Evolutionary conservation across 2,797 vertebrate genomes (phyloP).

Genomic region (Rhadinocentrus ornatus): DNA sequence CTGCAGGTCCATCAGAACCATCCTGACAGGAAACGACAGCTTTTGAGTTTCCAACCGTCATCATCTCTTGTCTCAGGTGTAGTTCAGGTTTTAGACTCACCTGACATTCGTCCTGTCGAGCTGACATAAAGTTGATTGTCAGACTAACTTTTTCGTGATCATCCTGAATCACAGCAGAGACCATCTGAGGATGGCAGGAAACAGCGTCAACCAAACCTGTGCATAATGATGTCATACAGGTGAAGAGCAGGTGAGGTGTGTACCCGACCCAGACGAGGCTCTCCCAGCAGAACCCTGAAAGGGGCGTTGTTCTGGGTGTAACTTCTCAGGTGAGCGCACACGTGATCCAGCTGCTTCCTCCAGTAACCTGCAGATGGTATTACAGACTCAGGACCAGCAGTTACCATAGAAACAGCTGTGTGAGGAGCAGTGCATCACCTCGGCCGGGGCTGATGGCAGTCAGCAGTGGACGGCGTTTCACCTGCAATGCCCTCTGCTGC

Average conservation of each 20-base stretch:
- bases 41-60: no score
- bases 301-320: slow-evolving; percentile 91
- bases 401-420: no score
- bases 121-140: slow-evolving; percentile 86
- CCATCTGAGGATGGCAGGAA: slow-evolving; percentile 79
- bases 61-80: no score
- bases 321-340: slow-evolving; percentile 91
- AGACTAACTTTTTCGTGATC: slow-evolving; percentile 87
- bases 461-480: slow-evolving; percentile 81
- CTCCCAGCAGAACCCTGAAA: slow-evolving; percentile 91
- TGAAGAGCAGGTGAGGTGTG: background rate
- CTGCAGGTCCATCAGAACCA: slow-evolving; percentile 48
- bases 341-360: slow-evolving; percentile 94
- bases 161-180: slow-evolving; percentile 88
- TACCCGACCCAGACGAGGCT: slow-evolving; percentile 94
- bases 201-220: background rate
- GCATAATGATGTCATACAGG: no score
- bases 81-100: background rate
- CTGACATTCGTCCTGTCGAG: slow-evolving; percentile 1
- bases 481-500: slow-evolving; percentile 75
- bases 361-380: slow-evolving; percentile 86
- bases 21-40: slow-evolving; percentile 27
- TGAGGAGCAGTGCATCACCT: slow-evolving; percentile 76
- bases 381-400: no score
- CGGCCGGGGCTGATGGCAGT: slow-evolving; percentile 92